Evolutionary conservation across 2,888 invertebrate species (phyloP), one percentile per base, ranked within the genome.

Genomic region (Xestobium rufovillosum): DNA sequence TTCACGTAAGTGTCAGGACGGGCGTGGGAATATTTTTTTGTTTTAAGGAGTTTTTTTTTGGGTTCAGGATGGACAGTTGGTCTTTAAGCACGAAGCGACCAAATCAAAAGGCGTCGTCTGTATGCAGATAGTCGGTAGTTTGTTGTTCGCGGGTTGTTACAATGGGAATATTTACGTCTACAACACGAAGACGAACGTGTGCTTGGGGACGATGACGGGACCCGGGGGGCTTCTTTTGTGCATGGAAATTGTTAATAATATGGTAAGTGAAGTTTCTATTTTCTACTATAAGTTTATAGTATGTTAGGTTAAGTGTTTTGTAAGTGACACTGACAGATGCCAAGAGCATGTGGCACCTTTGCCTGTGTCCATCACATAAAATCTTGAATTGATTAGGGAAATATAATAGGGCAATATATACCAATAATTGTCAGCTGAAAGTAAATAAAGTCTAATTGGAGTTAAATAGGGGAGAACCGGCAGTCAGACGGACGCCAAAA

Each of bases 91-190:
- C 23, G 48, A 51, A 25, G 55, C 56, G 3, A 45, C 51, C 3
- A 46, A 52, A 16, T 50, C 51, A 27, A 80, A 79, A 54, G 83
- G 83, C 10, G 79, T 82, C 30, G 78, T 82, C 25, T 81, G 83
- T 43, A 72, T 86, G 70, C 75, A 76, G 39, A 66, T 78, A 32
- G 70, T 72, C 27, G 72, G 75, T 45, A 75, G 79, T 25, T 67
- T 78, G 26, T 63, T 81, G 42, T 70, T 77, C 63, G 79, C 81
- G 27, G 84, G 83, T 46, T 85, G 84, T 65, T 83, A 83, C 60
- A 83, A 84, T 65, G 85, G 85, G 41, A 78, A 75, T 57, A 76
- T 86, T 50, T 85, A 84, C 60, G 73, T 83, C 40, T 79, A 78
- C 61, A 69, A 77, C 45, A 72, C 73, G 46, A 59, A 60, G 39